phyloP scores from a whole-genome alignment of 2,888 invertebrate species.

The Xestia rhomboidea region DNA sequence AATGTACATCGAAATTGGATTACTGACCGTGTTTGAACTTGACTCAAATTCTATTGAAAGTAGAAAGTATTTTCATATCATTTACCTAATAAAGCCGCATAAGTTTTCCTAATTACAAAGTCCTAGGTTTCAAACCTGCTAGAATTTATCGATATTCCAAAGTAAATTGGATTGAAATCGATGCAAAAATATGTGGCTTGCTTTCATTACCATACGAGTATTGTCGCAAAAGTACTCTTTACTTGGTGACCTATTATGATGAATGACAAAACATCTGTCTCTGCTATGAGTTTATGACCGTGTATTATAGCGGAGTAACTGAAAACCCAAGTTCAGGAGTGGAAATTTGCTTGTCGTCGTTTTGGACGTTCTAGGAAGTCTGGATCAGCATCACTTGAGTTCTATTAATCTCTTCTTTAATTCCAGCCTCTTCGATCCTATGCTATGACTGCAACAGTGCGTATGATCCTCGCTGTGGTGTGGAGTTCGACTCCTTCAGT shows the following conservation, averaged over 20 bases:
- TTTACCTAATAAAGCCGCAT: background rate
- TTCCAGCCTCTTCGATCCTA: conserved; percentile 91
- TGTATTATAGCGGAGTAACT: background rate
- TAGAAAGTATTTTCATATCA: background rate
- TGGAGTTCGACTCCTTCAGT: conserved; percentile 96
- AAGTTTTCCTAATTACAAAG: background rate
- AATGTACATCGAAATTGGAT: conserved; percentile 64
- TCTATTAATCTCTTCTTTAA: background rate
- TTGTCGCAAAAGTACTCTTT: background rate
- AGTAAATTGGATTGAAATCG: background rate
- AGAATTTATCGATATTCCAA: background rate
- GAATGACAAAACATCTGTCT: background rate
- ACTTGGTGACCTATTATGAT: background rate
- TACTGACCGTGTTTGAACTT: conserved; percentile 66
- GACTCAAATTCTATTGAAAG: conserved; percentile 57
- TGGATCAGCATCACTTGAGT: background rate
- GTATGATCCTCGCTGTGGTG: conserved; percentile 96
- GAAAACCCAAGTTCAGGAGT: background rate
- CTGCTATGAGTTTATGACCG: background rate
- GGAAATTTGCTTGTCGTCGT: background rate
- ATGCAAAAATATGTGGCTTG: background rate
- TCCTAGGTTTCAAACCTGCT: background rate
- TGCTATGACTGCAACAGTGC: conserved; percentile 98
- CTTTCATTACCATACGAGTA: background rate
- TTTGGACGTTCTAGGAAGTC: background rate